Evolutionary conservation across 2,113 vertebrate species (phyloP).

Genomic region (Microcebus ravelobensis): DNA sequence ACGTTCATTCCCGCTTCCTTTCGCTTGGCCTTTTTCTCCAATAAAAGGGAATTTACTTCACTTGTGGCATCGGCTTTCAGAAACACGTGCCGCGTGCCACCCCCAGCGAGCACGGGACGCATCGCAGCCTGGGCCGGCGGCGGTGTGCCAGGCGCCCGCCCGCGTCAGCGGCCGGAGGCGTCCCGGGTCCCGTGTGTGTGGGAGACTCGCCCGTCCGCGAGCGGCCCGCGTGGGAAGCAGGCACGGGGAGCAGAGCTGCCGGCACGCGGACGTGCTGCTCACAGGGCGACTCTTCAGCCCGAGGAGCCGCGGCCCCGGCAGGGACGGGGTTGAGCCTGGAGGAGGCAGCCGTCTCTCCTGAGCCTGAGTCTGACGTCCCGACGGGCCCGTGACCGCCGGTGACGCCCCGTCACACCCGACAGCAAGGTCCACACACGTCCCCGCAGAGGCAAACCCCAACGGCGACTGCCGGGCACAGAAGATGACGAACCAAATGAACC

Average conservation of each 20-base stretch:
- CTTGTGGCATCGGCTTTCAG: neutral
- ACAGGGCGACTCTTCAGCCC: accelerated
- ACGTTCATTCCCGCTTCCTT: neutral
- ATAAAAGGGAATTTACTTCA: neutral
- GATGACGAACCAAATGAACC: no score
- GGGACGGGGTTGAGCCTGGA: no score
- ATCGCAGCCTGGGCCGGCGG: no score
- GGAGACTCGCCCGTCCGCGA: accelerated
- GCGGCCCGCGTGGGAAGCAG: accelerated
- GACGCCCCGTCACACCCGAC: accelerated
- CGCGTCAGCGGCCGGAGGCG: accelerated
- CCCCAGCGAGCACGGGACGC: neutral
- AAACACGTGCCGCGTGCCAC: neutral
- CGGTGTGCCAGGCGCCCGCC: neutral
- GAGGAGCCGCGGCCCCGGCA: neutral
- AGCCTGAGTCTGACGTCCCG: accelerated
- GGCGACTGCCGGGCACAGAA: neutral
- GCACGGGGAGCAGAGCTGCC: neutral
- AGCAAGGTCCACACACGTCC: neutral
- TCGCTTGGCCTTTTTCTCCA: neutral
- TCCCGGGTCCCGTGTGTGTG: accelerated
- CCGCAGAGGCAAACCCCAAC: accelerated
- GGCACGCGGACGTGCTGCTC: neutral
- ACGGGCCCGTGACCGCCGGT: accelerated
- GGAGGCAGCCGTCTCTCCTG: no score